Evolutionary conservation across 2,888 invertebrate species (phyloP).

Genomic region (Xanthia icteritia): DNA sequence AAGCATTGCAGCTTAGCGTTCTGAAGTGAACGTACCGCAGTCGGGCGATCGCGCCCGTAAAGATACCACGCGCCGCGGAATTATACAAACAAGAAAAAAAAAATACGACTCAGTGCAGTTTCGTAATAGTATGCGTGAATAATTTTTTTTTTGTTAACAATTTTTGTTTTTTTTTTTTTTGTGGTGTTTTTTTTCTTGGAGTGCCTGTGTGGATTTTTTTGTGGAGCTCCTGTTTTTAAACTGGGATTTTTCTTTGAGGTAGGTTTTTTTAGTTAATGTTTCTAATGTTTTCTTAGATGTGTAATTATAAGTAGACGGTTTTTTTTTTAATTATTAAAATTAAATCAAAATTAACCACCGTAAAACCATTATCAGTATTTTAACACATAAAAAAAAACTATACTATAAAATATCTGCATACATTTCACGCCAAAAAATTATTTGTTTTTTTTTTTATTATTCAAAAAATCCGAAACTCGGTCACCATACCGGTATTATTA

Average conservation of each 20-base stretch:
- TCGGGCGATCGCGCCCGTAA: conserved; percentile 51
- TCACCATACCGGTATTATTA: conserved; percentile 14
- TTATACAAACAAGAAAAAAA: conserved; percentile 13
- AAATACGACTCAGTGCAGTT: conserved; percentile 43
- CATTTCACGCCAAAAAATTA: neutral
- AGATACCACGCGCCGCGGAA: conserved; percentile 41
- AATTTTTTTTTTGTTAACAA: neutral
- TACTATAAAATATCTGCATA: neutral
- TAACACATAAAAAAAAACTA: neutral
- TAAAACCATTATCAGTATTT: neutral
- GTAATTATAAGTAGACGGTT: neutral
- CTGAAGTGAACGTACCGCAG: conserved; percentile 42
- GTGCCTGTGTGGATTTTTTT: conserved; percentile 53
- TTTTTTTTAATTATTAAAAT: too few species aligned
- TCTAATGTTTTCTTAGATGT: neutral
- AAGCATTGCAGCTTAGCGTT: neutral
- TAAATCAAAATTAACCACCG: neutral
- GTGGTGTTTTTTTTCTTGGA: conserved; percentile 28
- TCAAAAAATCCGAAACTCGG: conserved; percentile 31
- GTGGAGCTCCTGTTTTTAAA: conserved; percentile 28
- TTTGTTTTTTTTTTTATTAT: neutral
- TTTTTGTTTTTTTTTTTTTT: conserved; percentile 26
- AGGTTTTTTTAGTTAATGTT: conserved; percentile 7
- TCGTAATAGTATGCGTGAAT: conserved; percentile 57
- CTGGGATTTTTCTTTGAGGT: conserved; percentile 51